Evolutionary conservation across 2,113 vertebrate species (phyloP), one percentile per base, ranked within the genome.

Genomic region (Tapirus terrestris): DNA sequence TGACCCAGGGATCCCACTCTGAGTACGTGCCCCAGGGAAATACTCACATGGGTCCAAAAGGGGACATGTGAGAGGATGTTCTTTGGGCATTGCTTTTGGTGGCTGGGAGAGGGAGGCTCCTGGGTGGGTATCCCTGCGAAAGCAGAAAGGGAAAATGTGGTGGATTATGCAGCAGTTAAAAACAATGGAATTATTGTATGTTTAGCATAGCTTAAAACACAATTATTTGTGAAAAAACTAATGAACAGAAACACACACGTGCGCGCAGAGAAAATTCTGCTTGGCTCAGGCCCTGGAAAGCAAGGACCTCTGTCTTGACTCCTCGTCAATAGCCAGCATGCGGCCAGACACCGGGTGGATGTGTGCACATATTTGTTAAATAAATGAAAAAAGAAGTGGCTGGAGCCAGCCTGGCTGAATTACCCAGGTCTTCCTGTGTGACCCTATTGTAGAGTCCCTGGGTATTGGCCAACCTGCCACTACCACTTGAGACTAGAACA

Each of bases 81-180:
- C 72, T 86, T 91, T 77, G 70, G 84, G 27, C 13, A 20, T 93
- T 84, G 48, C 18, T 91, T 91, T 86, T 89, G 77, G 65, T 95
- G 63, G 7, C 63, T 25, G 2, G 85, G 85, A 56, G 53, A 83
- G 72, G n/a, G 43, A 77, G 20, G 43, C 65, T 90, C 17, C 48
- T 39, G 45, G 51, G 14, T 43, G 33, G 29, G 20, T 86, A 79
- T 51, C 31, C 80, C 51, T 92, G 36, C 36, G 68, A 77, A 16
- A 91, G 6, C 9, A 20, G 12, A 70, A 45, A 92, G 39, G 70
- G n/a, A 67, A 58, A 56, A 25, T 94, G 21, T 81, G 68, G 43
- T 87, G 20, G 33, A 76, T 63, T 85, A 90, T 56, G 25, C 7
- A 75, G 60, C 33, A 94, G 17, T 51, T 94, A 33, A 29, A 61